Evolutionary conservation across 2,113 vertebrate genomes (phyloP), one percentile per base, ranked within the genome.

Genomic region (Brienomyrus brachyistius): DNA sequence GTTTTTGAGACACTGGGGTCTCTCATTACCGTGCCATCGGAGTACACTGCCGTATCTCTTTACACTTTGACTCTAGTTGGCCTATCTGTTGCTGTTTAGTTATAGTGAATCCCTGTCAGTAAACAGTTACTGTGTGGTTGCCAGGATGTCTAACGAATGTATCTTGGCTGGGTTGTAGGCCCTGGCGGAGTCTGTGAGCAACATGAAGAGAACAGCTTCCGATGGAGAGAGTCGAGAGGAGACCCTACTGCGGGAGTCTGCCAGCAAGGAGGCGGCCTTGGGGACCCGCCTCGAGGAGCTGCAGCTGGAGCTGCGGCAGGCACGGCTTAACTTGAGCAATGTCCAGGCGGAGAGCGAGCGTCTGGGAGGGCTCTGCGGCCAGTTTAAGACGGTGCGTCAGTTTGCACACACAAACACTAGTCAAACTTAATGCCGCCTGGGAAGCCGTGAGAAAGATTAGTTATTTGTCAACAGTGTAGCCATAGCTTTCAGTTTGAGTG

Each of bases 181-280:
- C 10, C 95, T 97, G 90, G 94, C 95, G n/a, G 97, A 97, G 91
- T 95, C 96, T 17, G 94, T 96, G 90, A 97, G 91, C 93, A 96
- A 93, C 90, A 96, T 96, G 85, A 97, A 97, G 87, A 95, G 96
- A 82, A 96, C 95, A 56, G 95, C 95, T 51, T 96, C 95, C 43
- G 96, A 97, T 90, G 97, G 97, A 56, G 96, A 97, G 92, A 96
- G 91, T 91, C 93, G 96, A 88, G 97, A 97, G 91, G 97, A 97
- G 92, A 93, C 47, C n/a, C 91, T 97, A 86, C 93, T 97, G 59
- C 95, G 95, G 91, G 97, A 97, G 92, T 95, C 96, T 0, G 96
- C 96, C 74, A 94, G 92, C 5, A 97, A 95, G 92, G 97, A 97
- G 94, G 96, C 96, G 90, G 95, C 93, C 91, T 94, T 97, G 94